Conservation (phyloP, 2,888 invertebrate genomes). For the Electrophaes corylata region DNA sequence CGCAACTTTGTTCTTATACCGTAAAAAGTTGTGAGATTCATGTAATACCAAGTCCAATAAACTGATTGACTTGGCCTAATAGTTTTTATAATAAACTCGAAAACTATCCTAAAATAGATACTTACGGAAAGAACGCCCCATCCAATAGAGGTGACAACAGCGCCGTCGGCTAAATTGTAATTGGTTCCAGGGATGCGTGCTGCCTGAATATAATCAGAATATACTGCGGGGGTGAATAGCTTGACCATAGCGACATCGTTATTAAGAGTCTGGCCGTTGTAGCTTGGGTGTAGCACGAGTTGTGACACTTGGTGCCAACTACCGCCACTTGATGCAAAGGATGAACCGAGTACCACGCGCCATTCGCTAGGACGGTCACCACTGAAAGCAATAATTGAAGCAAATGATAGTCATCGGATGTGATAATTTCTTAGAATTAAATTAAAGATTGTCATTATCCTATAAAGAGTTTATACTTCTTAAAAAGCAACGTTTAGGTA, state of each 20-base stretch:
- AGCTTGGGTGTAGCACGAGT: constrained; percentile 45
- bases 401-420: too few species aligned
- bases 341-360: constrained; percentile 53
- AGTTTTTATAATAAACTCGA: too few species aligned
- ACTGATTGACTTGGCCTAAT: too few species aligned
- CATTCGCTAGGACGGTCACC: constrained; percentile 48
- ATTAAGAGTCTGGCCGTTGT: constrained; percentile 39
- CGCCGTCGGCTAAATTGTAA: constrained; percentile 44
- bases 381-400: constrained; percentile 37
- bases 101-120: too few species aligned
- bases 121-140: constrained; percentile 57
- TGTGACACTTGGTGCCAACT: constrained; percentile 34
- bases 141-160: constrained; percentile 47
- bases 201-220: constrained; percentile 33
- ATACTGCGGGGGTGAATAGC: constrained; percentile 41
- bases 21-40: too few species aligned
- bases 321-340: constrained; percentile 47
- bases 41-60: too few species aligned
- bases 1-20: too few species aligned
- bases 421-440: too few species aligned
- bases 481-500: too few species aligned
- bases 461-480: too few species aligned
- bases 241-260: constrained; percentile 58
- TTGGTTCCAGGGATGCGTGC: constrained; percentile 49
- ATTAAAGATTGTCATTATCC: too few species aligned